Evolutionary conservation across 2,797 vertebrate genomes (phyloP), one percentile per base, ranked within the genome.

Genomic region (Gastrophryne carolinensis): DNA sequence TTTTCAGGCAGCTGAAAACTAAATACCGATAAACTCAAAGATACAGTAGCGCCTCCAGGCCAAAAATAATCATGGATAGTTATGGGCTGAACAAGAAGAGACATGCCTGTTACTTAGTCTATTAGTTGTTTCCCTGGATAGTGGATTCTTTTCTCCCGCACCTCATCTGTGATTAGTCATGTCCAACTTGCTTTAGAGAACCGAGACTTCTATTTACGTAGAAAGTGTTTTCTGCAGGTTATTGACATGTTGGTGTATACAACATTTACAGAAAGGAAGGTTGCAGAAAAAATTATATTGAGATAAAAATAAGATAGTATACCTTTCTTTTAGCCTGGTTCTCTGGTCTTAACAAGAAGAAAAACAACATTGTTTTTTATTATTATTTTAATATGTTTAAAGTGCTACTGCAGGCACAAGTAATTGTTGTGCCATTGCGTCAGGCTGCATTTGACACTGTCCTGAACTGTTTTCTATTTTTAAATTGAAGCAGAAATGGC

Each of bases 21-120:
- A 65, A 71, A 77, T 69, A 54, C 60, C 27, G 49, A 57, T 76
- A 70, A 69, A 62, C 34, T 44, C 21, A 10, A 15, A 62, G 62
- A 19, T 35, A 53, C 13, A 2, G 35, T 39, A 37, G 32, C 15
- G 67, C 75, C 64, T 32, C 13, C 37, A 50, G 60, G 26, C 6
- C 64, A 49, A 44, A 65, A 47, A 23, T 63, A 71, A 65, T 71
- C 50, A 58, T 39, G 39, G 37, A 50, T 35, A 58, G 50, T 64
- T 63, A 65, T 37, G 64, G 30, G 50, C 23, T 61, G 35, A 63
- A 52, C 41, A 49, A 75, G 63, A 58, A 37, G 37, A 77, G 74
- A 71, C 39, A 17, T 44, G 21, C 29, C 32, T 57, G 62, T 66
- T 75, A 47, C 41, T 2, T 50, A 58, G 26, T 63, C 27, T 50